phyloP scores from a whole-genome alignment of 2,113 vertebrate species.

The Bos indicus region DNA sequence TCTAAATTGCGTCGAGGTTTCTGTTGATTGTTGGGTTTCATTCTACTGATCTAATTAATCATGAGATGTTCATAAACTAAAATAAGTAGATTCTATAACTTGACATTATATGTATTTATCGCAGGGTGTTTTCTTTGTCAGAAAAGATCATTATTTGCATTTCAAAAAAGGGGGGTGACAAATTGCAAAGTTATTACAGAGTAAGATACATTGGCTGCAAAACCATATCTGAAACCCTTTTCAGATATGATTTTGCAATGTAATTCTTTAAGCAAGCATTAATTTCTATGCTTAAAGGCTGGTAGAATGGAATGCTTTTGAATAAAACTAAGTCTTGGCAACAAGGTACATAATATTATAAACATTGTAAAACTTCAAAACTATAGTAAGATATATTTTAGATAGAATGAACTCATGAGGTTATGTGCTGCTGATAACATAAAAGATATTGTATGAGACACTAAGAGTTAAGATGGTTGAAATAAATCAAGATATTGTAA shows the following conservation, averaged over 20 bases:
- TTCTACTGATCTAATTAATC: slow-evolving; percentile 64
- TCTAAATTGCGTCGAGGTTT: slow-evolving; percentile 63
- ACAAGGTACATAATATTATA: background rate
- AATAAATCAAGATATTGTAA: background rate
- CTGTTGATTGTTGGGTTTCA: slow-evolving; percentile 14
- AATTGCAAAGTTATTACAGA: background rate
- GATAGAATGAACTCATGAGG: background rate
- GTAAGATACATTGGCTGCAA: background rate
- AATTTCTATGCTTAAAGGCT: background rate
- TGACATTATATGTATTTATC: background rate
- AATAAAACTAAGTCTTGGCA: background rate
- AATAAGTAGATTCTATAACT: background rate
- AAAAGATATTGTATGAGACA: background rate
- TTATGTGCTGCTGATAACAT: background rate
- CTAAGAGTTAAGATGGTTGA: background rate
- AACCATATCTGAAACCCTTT: background rate
- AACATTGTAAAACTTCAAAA: background rate
- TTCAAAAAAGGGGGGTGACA: background rate
- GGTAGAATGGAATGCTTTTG: background rate
- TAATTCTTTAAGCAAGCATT: background rate
- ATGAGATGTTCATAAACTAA: background rate
- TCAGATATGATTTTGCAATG: background rate
- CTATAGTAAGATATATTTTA: background rate
- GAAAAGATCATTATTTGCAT: background rate
- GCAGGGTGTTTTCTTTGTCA: background rate